Conservation (phyloP, 64 coral and sea anemone genomes). For the Montipora sp. region DNA sequence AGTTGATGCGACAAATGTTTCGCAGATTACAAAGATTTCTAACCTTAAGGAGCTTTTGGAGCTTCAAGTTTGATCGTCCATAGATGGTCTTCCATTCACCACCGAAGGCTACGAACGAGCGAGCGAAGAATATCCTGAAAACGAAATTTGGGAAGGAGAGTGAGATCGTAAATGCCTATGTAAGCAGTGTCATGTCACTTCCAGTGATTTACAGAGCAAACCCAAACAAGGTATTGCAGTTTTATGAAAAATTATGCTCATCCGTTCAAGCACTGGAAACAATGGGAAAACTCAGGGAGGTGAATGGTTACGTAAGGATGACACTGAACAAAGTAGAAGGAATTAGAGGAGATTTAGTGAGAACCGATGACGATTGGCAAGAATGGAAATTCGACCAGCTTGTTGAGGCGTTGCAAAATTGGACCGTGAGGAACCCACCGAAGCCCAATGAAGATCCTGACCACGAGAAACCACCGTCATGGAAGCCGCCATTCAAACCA, state of each 20-base stretch:
- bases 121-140: neutral
- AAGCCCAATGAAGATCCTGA: neutral
- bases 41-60: conserved; percentile 60
- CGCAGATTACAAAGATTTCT: neutral
- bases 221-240: neutral
- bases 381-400: conserved; percentile 9
- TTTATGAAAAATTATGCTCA: conserved; percentile 6
- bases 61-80: conserved; percentile 10
- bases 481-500: no score
- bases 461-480: neutral
- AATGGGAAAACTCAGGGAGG: conserved; percentile 45
- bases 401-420: conserved; percentile 51
- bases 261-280: conserved; percentile 34
- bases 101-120: neutral
- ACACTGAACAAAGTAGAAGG: conserved; percentile 57
- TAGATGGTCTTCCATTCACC: neutral
- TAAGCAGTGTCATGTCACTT: neutral
- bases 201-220: neutral
- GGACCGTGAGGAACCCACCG: conserved; percentile 60
- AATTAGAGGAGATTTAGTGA: conserved; percentile 55
- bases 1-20: neutral
- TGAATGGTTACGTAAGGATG: conserved; percentile 15
- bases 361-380: conserved; percentile 55
- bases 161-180: neutral
- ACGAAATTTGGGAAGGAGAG: neutral